Conservation (phyloP, 2,888 invertebrate genomes). For the Polydrusus cervinus region DNA sequence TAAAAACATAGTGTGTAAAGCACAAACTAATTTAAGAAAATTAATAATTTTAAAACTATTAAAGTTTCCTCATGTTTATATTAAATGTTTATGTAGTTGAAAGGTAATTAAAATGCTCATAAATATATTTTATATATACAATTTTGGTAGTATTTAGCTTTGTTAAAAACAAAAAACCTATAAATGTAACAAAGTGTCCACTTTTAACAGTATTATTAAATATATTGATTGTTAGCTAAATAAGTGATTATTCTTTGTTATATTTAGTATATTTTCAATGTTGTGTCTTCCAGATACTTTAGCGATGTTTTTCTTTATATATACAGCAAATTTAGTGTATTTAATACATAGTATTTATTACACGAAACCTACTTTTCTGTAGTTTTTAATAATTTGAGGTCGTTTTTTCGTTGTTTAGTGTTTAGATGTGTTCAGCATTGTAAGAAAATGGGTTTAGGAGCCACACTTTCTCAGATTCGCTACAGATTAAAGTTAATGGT, state of each 20-base stretch:
- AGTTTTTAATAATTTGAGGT: not conserved
- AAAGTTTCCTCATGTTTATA: conserved; percentile 35
- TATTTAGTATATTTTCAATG: conserved; percentile 40
- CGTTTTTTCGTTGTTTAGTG: no score
- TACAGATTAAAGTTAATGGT: no score
- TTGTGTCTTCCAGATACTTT: conserved; percentile 50
- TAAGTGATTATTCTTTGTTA: conserved; percentile 31
- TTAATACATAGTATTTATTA: not conserved
- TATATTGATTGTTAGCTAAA: conserved; percentile 43
- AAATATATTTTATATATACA: conserved; percentile 63
- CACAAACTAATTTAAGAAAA: conserved; percentile 35
- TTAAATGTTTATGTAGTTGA: conserved; percentile 44
- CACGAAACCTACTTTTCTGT: not conserved
- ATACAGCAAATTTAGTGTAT: not conserved
- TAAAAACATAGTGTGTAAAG: conserved; percentile 36
- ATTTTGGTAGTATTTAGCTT: conserved; percentile 60
- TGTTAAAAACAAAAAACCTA: conserved; percentile 48
- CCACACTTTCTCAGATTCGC: no score
- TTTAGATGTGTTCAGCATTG: no score
- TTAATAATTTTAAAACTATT: conserved; percentile 23
- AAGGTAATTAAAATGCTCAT: conserved; percentile 60
- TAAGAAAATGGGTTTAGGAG: no score
- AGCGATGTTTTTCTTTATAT: conserved; percentile 27
- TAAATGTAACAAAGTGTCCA: conserved; percentile 50
- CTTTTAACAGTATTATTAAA: conserved; percentile 55